Evolutionary conservation across 2,888 invertebrate genomes (phyloP), one percentile per base, ranked within the genome.

Genomic region (Rhynchonema sp.): DNA sequence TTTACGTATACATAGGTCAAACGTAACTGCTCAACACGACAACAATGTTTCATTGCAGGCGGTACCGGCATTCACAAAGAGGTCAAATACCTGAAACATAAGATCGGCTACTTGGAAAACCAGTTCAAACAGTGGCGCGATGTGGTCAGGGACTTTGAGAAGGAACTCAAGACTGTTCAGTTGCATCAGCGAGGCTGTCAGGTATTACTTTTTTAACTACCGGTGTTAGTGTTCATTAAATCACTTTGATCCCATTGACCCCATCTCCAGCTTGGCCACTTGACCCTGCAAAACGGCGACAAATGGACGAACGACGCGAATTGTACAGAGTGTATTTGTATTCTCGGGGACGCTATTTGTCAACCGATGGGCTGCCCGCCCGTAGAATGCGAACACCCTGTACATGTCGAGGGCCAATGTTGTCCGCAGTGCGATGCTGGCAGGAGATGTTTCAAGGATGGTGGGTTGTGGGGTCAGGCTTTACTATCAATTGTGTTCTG

Each of bases 271-370:
- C 20, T 57, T 13, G 57, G 57, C 9, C 29, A 28, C 27, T 13
- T 57, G 27, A 30, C 22, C 17, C 25, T 57, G 29, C 46, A 3
- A 3, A 38, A 46, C 58, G 52, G 58, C 22, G 58, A 57, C 22
- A 46, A 38, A 23, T 59, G 59, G 59, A 20, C 55, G n/a, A 27
- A 55, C 55, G 9, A 6, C 23, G 9, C 49, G 13, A 28, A 46
- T 23, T 61, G 61, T 38, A 56, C 52, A 20, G 55, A 59, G 46
- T 61, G 61, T 30, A 2, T 49, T 1, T 61, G 61, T 53, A 22
- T n/a, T 9, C 26, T 17, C 17, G 59, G 61, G 25, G 59, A 38
- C 23, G 27, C 23, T 1, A 1, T 26, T 23, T 61, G 61, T 57
- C 29, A 27, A n/a, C 56, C 61, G 2, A 46, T 56, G 25, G 59